These are phyloP conservation scores for Ennomos quercinarius DNA, from an alignment of 2,888 invertebrate genomes.

Conservation along the genomic window DNA sequence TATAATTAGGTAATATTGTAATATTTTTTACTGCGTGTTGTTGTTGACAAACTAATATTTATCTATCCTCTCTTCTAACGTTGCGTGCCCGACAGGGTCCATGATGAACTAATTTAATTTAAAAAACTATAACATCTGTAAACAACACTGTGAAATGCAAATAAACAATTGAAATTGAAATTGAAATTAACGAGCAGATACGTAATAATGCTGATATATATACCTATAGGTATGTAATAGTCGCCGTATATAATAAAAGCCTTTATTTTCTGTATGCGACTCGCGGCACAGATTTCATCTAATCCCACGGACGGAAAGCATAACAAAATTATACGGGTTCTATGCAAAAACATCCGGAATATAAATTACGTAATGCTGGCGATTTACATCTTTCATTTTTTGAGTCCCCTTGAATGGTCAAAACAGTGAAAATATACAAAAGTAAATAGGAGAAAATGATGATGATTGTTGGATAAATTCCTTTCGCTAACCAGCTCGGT, in stretches of 20 bases:
- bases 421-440: not conserved
- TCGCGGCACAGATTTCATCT: constrained; percentile 21
- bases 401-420: no score
- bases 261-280: constrained; percentile 15
- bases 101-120: no score
- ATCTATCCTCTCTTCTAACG: no score
- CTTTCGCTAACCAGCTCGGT: no score
- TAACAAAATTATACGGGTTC: constrained; percentile 28
- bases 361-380: constrained; percentile 8
- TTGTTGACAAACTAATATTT: no score
- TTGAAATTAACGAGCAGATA: constrained; percentile 22
- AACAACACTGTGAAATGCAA: no score
- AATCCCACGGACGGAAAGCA: constrained; percentile 10
- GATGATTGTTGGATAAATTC: not conserved
- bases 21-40: no score
- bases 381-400: no score
- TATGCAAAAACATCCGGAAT: constrained; percentile 12
- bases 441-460: not conserved
- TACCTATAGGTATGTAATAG: no score
- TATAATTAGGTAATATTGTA: no score
- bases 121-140: no score
- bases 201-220: not conserved
- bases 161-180: constrained; percentile 20
- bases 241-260: not conserved
- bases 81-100: no score